Conservation (phyloP, 1,140 invertebrate genomes). For the Eupeodes corollae region DNA sequence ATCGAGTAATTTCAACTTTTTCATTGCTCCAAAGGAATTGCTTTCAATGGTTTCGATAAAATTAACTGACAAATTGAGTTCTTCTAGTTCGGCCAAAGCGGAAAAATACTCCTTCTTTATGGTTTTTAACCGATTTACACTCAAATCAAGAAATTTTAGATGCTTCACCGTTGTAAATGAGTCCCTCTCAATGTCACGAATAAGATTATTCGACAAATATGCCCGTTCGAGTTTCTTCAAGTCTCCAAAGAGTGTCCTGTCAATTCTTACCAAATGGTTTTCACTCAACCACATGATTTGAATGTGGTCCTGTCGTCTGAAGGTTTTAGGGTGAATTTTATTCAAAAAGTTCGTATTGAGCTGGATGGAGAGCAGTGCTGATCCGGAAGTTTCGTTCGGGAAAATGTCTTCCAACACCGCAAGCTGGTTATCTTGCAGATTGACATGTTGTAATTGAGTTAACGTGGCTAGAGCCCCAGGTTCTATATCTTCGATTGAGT, state of each 20-base stretch:
- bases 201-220: constrained; percentile 73
- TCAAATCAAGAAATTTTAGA: constrained; percentile 66
- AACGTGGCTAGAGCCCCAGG: constrained; percentile 71
- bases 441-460: constrained; percentile 74
- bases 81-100: constrained; percentile 50
- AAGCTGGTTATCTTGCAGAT: constrained; percentile 72
- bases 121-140: constrained; percentile 56
- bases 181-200: constrained; percentile 64
- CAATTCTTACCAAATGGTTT: constrained; percentile 64
- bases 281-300: constrained; percentile 79
- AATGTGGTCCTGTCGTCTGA: constrained; percentile 64
- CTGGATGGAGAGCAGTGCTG: constrained; percentile 73
- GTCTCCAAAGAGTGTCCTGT: constrained; percentile 61
- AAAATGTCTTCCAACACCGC: constrained; percentile 70
- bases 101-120: constrained; percentile 54
- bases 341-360: constrained; percentile 71
- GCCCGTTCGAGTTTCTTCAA: constrained; percentile 61
- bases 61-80: constrained; percentile 53
- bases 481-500: constrained; percentile 68
- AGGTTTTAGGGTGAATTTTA: constrained; percentile 63
- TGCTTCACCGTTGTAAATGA: constrained; percentile 64
- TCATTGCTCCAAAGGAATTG: constrained; percentile 48
- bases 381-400: constrained; percentile 43
- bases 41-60: constrained; percentile 48
- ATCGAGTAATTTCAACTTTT: constrained; percentile 51